Conservation (phyloP, 2,888 invertebrate genomes). For the Panorpa germanica region DNA sequence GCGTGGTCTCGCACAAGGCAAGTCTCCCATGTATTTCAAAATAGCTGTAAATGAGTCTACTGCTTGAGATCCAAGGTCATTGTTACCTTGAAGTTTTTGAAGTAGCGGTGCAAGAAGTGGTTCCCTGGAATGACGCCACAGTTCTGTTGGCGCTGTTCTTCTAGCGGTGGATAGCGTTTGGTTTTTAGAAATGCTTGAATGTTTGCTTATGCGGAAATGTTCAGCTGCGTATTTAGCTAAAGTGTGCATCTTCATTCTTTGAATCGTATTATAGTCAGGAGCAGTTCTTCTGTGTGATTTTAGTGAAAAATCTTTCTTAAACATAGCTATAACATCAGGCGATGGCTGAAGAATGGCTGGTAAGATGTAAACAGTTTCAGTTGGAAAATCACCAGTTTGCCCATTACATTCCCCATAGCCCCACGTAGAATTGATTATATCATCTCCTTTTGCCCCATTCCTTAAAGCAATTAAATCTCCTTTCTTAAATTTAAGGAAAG, state of each 20-base stretch:
- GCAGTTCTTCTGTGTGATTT: conserved; percentile 25
- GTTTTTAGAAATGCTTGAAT: conserved; percentile 10
- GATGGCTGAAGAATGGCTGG: conserved; percentile 66
- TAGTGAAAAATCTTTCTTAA: conserved; percentile 34
- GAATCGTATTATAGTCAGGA: conserved; percentile 32
- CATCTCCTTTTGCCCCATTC: conserved; percentile 55
- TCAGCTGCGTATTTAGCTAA: conserved; percentile 68
- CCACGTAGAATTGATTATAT: conserved; percentile 51
- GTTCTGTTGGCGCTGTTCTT: conserved; percentile 42
- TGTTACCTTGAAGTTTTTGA: conserved; percentile 50
- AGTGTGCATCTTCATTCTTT: conserved; percentile 58
- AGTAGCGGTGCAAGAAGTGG: conserved; percentile 69
- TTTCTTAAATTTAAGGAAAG: conserved; percentile 36
- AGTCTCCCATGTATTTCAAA: conserved; percentile 72
- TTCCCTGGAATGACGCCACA: conserved; percentile 69
- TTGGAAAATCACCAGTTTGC: conserved; percentile 64
- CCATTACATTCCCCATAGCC: conserved; percentile 52
- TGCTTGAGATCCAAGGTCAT: conserved; percentile 51
- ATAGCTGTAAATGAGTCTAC: conserved; percentile 56
- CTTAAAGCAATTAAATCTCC: conserved; percentile 74
- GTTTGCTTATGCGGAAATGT: conserved; percentile 45
- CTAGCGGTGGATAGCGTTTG: conserved; percentile 28
- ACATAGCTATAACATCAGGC: conserved; percentile 39
- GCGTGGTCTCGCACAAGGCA: conserved; percentile 61
- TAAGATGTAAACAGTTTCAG: conserved; percentile 70